These are phyloP conservation scores for Catamblyrhynchus diadema DNA, from an alignment of 2,797 vertebrate genomes.

Conservation along the genomic window DNA sequence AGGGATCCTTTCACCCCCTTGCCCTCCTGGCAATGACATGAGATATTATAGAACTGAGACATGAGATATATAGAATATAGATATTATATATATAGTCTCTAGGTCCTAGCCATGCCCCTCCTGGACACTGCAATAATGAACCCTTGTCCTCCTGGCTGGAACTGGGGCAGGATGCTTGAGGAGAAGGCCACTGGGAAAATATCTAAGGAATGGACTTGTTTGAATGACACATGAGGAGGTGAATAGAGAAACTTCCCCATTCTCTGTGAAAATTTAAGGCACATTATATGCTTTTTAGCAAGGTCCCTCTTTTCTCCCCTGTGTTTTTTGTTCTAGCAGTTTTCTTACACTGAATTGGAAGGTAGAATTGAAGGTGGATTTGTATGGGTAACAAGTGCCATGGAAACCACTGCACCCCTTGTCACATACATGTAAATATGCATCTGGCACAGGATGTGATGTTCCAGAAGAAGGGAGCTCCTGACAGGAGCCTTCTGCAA, in stretches of 20 bases:
- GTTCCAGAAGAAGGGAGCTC: background rate
- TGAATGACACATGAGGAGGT: background rate
- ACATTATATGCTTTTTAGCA: background rate
- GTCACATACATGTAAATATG: background rate
- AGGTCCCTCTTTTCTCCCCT: background rate
- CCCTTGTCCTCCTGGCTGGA: background rate
- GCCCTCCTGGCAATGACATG: background rate
- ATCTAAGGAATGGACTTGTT: background rate
- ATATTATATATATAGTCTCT: background rate
- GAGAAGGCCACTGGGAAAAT: background rate
- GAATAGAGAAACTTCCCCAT: background rate
- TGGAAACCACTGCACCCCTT: background rate
- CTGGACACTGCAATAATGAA: background rate
- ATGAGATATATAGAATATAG: too few species aligned
- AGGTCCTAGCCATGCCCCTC: too few species aligned
- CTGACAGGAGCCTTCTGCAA: background rate
- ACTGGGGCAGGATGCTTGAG: background rate
- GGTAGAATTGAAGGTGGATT: background rate
- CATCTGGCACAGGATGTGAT: background rate
- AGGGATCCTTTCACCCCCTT: background rate
- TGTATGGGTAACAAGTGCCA: background rate
- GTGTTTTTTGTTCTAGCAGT: background rate
- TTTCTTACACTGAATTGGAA: background rate
- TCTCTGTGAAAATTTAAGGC: background rate
- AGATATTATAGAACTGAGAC: background rate